These are phyloP conservation scores for Copsychus sechellarum DNA, from an alignment of 2,113 vertebrate genomes.

Conservation along the genomic window DNA sequence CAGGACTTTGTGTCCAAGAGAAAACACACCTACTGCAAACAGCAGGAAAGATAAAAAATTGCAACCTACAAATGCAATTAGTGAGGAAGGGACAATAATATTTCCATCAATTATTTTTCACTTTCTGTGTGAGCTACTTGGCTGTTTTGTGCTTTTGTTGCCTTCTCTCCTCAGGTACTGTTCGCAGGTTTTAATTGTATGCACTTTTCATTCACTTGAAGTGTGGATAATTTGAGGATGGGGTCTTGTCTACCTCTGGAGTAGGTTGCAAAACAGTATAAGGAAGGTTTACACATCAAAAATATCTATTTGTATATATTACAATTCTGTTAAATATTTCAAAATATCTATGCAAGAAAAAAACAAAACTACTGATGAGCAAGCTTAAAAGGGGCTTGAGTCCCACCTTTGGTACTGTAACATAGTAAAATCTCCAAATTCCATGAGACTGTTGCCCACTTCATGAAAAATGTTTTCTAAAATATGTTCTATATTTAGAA, in stretches of 20 bases:
- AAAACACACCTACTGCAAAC: background rate
- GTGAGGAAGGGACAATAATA: background rate
- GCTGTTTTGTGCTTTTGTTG: background rate
- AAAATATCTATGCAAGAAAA: background rate
- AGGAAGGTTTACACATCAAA: background rate
- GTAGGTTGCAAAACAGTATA: background rate
- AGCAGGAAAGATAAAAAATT: background rate
- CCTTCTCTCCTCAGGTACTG: background rate
- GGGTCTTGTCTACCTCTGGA: background rate
- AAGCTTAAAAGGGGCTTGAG: background rate
- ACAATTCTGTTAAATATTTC: background rate
- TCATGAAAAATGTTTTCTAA: background rate
- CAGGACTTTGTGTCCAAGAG: background rate
- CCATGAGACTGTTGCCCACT: background rate
- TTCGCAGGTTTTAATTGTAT: background rate
- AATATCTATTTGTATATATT: background rate
- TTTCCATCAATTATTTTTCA: background rate
- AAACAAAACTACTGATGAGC: background rate
- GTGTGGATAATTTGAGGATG: background rate
- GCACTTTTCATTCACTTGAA: background rate
- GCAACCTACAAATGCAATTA: background rate
- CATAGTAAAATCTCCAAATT: background rate
- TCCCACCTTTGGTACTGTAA: background rate
- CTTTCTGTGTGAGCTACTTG: background rate
- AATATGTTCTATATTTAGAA: background rate